Base-by-base conservation (phyloP, 1,140 invertebrate genomes). In the Campoletis sonorensis region DNA sequence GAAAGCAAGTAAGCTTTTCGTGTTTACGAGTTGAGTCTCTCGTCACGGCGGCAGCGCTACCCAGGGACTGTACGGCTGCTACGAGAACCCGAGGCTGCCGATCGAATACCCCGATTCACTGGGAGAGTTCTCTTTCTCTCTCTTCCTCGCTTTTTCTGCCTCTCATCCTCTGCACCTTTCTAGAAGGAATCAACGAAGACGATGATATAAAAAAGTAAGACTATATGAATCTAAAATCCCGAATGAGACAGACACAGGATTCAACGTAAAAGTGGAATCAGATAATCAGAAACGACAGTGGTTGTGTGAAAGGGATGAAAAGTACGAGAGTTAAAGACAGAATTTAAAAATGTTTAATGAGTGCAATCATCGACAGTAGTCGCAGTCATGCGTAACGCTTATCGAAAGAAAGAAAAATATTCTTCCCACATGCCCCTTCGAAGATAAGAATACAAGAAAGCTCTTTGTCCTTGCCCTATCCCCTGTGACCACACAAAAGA, bases 101-200 rank as follows among this genome's bases (percentile, higher is more conserved):
- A 83, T 82, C 82, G 82, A 85, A 85, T 82, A 68, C 13, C 82
- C 26, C 80, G 64, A 79, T 80, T 76, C 61, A 70, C 68, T 79
- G 73, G 78, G 80, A 75, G 75, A n/a, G n/a, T 4, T 49, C 40
- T 37, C 49, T 45, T 16, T 27, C 15, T 45, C 30, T 23, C 33
- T 21, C 16, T 49, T 23, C 37, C 51, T 33, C 30, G 37, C 73
- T 64, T 16, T 71, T 26, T 40, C 21, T 26, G 49, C 26, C 40
- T 61, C 27, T 18, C 23, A 45, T 45, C 33, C 5, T 13, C 10
- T n/a, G 11, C 21, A 15, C 49, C 27, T 77, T 51, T 33, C 73
- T 40, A 15, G n/a, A 21, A 64, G 49, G 26, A 23, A 21, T 21
- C 16, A 54, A 78, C n/a, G 1, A 61, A 64, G 76, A 67, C 37